Conservation (phyloP, 2,888 invertebrate genomes). For the Drosophila hamatofila region DNA sequence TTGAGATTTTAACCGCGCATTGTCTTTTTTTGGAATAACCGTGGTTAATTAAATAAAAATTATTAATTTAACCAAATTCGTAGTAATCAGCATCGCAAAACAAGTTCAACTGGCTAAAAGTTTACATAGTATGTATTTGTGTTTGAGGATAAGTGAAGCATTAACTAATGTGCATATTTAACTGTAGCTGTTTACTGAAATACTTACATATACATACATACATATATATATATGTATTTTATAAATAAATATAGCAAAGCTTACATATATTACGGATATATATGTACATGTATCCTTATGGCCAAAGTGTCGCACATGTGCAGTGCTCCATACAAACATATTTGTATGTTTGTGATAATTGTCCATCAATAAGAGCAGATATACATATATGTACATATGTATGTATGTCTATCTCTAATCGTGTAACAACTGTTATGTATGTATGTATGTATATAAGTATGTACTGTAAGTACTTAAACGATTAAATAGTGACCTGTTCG, state of each 20-base stretch:
- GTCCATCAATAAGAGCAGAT: not conserved
- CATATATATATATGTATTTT: too few relatives aligned
- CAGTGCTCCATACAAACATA: not conserved
- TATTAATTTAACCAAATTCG: not conserved
- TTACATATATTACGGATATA: not conserved
- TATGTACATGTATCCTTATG: slow-evolving; percentile 3
- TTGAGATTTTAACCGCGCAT: slow-evolving; percentile 30
- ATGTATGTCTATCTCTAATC: not conserved
- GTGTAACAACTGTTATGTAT: not conserved
- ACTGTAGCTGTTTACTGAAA: not conserved
- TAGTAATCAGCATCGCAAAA: not conserved
- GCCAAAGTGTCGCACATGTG: slow-evolving; percentile 1
- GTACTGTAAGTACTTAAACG: slow-evolving; percentile 1
- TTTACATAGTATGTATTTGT: slow-evolving; percentile 4
- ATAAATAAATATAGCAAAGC: not conserved
- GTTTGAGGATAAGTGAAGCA: slow-evolving; percentile 4
- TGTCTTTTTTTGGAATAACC: slow-evolving; percentile 8
- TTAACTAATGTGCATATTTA: not conserved
- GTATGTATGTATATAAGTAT: not conserved
- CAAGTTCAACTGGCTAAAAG: slow-evolving; percentile 2
- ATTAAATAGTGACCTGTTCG: slow-evolving; percentile 8
- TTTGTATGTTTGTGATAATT: not conserved
- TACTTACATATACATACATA: too few relatives aligned
- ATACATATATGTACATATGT: not conserved
- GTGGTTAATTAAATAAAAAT: slow-evolving; percentile 4